phyloP scores from a whole-genome alignment of 1,140 invertebrate species.

The Portunus trituberculatus region DNA sequence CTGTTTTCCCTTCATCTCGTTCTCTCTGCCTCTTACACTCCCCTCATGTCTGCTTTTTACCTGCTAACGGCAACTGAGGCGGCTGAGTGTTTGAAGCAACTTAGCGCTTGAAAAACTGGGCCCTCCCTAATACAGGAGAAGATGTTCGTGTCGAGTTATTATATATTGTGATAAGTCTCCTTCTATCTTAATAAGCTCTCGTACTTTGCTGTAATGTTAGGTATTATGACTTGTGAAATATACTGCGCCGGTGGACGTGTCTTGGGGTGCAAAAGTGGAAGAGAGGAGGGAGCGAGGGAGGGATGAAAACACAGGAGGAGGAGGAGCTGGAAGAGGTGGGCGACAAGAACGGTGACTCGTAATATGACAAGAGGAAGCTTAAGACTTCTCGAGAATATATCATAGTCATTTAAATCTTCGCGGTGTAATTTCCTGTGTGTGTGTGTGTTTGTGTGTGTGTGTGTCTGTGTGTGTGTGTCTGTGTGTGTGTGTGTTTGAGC shows the following conservation, averaged over 20 bases:
- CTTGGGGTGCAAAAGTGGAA: no score
- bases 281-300: no score
- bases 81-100: neutral
- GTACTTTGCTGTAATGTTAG: neutral
- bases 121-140: neutral
- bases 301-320: neutral
- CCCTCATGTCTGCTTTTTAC: neutral
- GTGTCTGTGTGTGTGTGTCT: neutral
- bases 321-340: neutral
- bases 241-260: neutral
- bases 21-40: neutral
- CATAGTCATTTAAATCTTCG: neutral
- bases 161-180: neutral
- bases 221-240: neutral
- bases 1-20: neutral
- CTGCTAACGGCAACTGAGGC: neutral
- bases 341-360: neutral
- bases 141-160: neutral
- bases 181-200: constrained; percentile 12
- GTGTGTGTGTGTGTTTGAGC: neutral
- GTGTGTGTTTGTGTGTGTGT: constrained; percentile 7
- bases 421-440: neutral
- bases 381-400: neutral
- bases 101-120: neutral
- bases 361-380: neutral